These are phyloP conservation scores for Acronicta leporina DNA, from an alignment of 2,888 invertebrate species.

Conservation along the genomic window DNA sequence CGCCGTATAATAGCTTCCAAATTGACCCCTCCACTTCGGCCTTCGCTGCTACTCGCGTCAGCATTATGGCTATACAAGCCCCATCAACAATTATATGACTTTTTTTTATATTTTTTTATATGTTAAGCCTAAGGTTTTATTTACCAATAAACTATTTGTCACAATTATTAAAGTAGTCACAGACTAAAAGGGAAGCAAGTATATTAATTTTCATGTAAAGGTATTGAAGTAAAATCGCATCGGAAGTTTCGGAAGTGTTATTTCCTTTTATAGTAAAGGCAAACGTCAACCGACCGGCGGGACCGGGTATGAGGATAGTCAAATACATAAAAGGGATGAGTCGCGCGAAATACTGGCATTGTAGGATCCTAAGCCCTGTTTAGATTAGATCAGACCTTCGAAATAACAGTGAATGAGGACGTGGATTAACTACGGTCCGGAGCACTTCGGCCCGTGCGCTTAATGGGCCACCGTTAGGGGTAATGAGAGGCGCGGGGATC, in stretches of 20 bases:
- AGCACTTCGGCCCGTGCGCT: conserved; percentile 87
- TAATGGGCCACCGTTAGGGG: conserved; percentile 87
- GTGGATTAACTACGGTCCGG: conserved; percentile 89
- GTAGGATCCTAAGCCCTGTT: conserved; percentile 88
- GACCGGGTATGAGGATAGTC: conserved; percentile 80
- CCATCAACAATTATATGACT: conserved; percentile 24
- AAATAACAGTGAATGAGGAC: conserved; percentile 89
- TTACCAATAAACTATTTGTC: conserved; percentile 54
- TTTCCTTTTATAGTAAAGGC: conserved; percentile 83
- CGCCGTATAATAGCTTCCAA: conserved; percentile 87
- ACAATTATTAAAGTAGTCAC: conserved; percentile 21
- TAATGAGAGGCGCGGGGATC: conserved; percentile 83
- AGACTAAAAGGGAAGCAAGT: conserved; percentile 53
- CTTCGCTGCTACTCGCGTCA: conserved; percentile 67
- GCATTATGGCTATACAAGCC: conserved; percentile 63
- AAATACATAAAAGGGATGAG: conserved; percentile 88
- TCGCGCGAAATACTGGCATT: conserved; percentile 86
- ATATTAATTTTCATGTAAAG: conserved; percentile 78
- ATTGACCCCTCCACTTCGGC: conserved; percentile 84
- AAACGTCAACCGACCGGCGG: conserved; percentile 77
- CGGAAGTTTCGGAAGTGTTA: conserved; percentile 83
- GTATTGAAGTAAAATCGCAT: conserved; percentile 76
- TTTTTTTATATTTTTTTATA: conserved; percentile 9
- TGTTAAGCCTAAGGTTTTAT: neutral
- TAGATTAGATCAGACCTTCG: conserved; percentile 89